phyloP scores from a whole-genome alignment of 2,888 invertebrate genomes.

The Ceratothoa steindachneri region DNA sequence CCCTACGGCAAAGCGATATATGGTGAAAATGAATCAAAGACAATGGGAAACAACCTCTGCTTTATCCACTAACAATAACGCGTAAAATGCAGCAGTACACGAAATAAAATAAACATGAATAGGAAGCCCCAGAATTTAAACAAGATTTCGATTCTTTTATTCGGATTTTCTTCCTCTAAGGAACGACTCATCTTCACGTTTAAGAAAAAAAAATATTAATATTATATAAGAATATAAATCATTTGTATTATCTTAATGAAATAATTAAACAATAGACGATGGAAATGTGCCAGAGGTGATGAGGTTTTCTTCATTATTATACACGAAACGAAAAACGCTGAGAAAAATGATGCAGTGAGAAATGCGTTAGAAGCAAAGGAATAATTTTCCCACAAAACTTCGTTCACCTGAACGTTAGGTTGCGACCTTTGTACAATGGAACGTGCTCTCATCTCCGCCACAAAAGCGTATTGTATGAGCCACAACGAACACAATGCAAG shows the following conservation, averaged over 20 bases:
- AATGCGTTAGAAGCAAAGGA: background rate
- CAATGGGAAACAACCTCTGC: background rate
- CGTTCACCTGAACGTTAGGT: slow-evolving; percentile 13
- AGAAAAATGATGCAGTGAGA: slow-evolving; percentile 6
- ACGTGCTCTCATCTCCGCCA: slow-evolving; percentile 32
- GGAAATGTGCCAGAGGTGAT: background rate
- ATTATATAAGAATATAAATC: slow-evolving; percentile 11
- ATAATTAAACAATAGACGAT: slow-evolving; percentile 12
- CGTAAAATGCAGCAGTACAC: no score
- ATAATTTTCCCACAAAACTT: background rate
- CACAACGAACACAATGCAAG: slow-evolving; percentile 36
- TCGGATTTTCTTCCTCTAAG: background rate
- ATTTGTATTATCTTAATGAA: slow-evolving; percentile 15
- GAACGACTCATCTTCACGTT: background rate
- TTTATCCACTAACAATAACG: background rate
- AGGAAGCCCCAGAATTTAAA: slow-evolving; percentile 9
- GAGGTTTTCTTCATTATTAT: slow-evolving; percentile 15
- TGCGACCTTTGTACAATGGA: slow-evolving; percentile 12
- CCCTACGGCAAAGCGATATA: background rate
- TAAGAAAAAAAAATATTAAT: slow-evolving; percentile 8
- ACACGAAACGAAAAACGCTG: background rate
- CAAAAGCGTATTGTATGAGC: slow-evolving; percentile 41
- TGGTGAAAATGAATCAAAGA: background rate
- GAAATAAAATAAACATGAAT: slow-evolving; percentile 7
- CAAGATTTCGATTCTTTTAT: background rate